These are phyloP conservation scores for Rhynchomys soricoides DNA, from an alignment of 2,113 vertebrate species.

Conservation along the genomic window DNA sequence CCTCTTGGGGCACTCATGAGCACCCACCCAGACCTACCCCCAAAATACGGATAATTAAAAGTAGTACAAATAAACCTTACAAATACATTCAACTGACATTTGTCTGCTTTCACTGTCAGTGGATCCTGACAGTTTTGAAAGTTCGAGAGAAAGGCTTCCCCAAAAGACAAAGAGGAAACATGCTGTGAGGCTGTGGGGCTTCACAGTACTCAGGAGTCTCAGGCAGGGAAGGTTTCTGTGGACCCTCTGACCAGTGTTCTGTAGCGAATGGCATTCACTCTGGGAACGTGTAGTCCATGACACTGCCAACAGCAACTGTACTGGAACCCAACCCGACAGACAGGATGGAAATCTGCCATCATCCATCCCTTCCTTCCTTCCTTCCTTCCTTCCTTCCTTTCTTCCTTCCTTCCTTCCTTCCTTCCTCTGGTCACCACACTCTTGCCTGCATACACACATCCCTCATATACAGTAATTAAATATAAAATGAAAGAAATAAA, in stretches of 20 bases:
- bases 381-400: background rate
- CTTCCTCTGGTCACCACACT: background rate
- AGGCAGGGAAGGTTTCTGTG: background rate
- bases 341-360: background rate
- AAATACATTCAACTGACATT: background rate
- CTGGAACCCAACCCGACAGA: background rate
- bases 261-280: background rate
- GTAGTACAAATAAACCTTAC: background rate
- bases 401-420: background rate
- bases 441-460: background rate
- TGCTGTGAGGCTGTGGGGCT: rapidly evolving
- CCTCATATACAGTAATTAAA: too few relatives aligned
- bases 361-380: background rate
- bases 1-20: background rate
- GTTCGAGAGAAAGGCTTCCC: background rate
- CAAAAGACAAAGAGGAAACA: background rate
- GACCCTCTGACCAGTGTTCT: background rate
- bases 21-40: background rate
- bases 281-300: background rate
- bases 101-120: background rate
- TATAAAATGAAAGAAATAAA: too few relatives aligned
- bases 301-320: background rate
- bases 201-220: background rate
- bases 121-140: background rate
- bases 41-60: background rate